These are phyloP conservation scores for Ctenopoma multispine DNA, from an alignment of 2,797 vertebrate species.

Conservation along the genomic window DNA sequence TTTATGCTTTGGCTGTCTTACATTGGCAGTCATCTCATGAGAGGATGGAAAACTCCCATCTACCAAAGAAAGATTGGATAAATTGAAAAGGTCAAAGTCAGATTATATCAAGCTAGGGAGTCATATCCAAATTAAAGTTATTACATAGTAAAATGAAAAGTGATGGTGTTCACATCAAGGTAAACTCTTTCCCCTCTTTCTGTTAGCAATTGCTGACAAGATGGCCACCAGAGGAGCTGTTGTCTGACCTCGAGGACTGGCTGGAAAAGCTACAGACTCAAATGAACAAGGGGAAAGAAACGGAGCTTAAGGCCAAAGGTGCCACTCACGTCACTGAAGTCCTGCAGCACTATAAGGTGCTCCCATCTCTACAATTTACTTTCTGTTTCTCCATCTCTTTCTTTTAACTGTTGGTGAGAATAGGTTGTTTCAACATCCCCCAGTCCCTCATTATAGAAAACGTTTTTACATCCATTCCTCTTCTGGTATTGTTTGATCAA, in stretches of 20 bases:
- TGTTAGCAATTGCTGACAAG: slow-evolving; percentile 82
- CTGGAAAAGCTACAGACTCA: slow-evolving; percentile 77
- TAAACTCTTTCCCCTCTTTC: slow-evolving; percentile 14
- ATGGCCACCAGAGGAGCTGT: slow-evolving; percentile 84
- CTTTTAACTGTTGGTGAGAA: not conserved
- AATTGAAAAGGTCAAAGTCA: not conserved
- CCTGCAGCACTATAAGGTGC: slow-evolving; percentile 88
- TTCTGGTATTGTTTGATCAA: not conserved
- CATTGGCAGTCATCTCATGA: slow-evolving; percentile 4
- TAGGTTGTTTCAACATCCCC: not conserved
- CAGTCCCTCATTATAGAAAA: no score
- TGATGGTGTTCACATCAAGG: not conserved
- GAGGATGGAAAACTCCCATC: slow-evolving; percentile 25
- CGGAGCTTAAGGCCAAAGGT: slow-evolving; percentile 48
- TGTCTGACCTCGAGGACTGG: slow-evolving; percentile 87
- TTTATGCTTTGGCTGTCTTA: slow-evolving; percentile 15
- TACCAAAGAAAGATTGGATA: slow-evolving; percentile 9
- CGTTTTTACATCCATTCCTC: no score
- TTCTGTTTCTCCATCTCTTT: not conserved
- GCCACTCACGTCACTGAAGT: slow-evolving; percentile 73
- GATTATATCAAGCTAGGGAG: not conserved
- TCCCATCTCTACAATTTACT: not conserved
- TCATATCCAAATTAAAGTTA: not conserved
- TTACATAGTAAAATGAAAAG: not conserved
- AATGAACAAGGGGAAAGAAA: slow-evolving; percentile 61